phyloP scores from a whole-genome alignment of 2,113 vertebrate genomes.

The Pachycephala philippinensis region DNA sequence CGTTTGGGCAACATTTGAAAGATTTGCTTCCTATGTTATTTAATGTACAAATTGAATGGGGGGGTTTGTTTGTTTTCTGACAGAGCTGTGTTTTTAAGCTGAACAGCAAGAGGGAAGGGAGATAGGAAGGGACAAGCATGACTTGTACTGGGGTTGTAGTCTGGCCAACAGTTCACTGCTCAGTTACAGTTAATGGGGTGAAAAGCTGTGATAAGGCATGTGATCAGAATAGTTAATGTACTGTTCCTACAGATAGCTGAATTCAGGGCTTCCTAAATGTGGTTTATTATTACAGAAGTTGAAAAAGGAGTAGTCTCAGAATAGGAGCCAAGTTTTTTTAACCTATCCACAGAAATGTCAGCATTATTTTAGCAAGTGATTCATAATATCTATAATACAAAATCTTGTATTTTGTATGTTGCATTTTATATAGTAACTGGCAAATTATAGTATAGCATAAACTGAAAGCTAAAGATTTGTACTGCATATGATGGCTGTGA shows the following conservation, averaged over 20 bases:
- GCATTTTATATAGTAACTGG: slow-evolving; percentile 30
- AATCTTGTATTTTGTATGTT: slow-evolving; percentile 36
- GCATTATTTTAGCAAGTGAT: slow-evolving; percentile 48
- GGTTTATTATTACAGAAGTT: slow-evolving; percentile 39
- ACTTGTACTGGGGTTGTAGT: not conserved
- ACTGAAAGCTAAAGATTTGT: slow-evolving; percentile 38
- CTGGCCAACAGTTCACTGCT: slow-evolving; percentile 5
- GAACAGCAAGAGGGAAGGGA: not conserved
- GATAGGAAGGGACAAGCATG: not conserved
- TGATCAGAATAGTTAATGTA: slow-evolving; percentile 49
- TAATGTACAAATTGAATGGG: not conserved
- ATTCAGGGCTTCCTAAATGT: slow-evolving; percentile 40
- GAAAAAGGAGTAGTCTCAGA: not conserved
- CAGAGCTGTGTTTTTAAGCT: not conserved
- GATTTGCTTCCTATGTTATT: not conserved
- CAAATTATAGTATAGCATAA: slow-evolving; percentile 10
- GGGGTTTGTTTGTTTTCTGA: not conserved
- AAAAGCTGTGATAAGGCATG: slow-evolving; percentile 36
- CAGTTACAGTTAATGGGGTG: slow-evolving; percentile 59
- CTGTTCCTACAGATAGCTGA: not conserved
- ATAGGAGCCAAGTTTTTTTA: slow-evolving; percentile 26
- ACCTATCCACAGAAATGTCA: slow-evolving; percentile 47
- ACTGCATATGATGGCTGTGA: slow-evolving; percentile 26
- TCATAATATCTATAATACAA: slow-evolving; percentile 50
- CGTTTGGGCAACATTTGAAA: slow-evolving; percentile 31